These are phyloP conservation scores for Oreonectes daqikongensis DNA, from an alignment of 2,797 vertebrate species.

Conservation along the genomic window DNA sequence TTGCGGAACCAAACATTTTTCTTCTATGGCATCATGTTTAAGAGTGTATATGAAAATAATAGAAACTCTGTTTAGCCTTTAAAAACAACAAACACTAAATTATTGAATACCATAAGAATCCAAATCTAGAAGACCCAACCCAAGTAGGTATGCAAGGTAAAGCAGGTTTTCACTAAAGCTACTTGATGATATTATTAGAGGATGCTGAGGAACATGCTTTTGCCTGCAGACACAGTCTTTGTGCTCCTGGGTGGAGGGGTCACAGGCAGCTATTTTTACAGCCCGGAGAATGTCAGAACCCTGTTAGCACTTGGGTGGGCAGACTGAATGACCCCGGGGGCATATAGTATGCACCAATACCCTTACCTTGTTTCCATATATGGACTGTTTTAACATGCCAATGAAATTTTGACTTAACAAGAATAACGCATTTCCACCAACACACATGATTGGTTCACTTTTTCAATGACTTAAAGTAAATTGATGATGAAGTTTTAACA, in stretches of 20 bases:
- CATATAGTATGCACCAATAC: conserved; percentile 17
- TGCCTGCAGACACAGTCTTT: conserved; percentile 43
- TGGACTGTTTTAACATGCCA: conserved; percentile 5
- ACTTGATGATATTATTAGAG: not conserved
- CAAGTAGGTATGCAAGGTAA: not conserved
- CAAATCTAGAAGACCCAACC: not conserved
- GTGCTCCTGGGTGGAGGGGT: conserved; percentile 56
- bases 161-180: not conserved
- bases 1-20: too few relatives aligned
- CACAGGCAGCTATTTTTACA: conserved; percentile 68
- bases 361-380: conserved; percentile 5
- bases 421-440: not conserved
- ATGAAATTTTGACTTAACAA: not conserved
- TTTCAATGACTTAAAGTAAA: not conserved
- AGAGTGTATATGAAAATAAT: too few relatives aligned
- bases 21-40: too few relatives aligned
- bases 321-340: conserved; percentile 36
- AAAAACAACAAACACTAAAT: not conserved
- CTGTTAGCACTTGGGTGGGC: conserved; percentile 57
- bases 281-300: conserved; percentile 53
- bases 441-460: not conserved
- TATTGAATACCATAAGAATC: not conserved
- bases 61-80: not conserved
- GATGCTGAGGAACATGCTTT: conserved; percentile 17
- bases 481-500: not conserved